Evolutionary conservation across 1,140 invertebrate genomes (phyloP).

Genomic region (Lepidurus apus): DNA sequence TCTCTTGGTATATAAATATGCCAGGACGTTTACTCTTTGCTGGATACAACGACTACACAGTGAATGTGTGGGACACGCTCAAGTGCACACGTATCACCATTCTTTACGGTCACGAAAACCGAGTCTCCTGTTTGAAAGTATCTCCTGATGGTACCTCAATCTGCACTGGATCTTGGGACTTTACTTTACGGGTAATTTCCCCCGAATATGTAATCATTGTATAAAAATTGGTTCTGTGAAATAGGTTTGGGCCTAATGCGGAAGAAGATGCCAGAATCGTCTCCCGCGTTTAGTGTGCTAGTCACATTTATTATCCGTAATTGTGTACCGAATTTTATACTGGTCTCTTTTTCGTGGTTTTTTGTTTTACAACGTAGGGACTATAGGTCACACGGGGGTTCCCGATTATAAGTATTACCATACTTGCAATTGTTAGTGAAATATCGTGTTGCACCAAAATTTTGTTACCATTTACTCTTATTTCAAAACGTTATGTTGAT

Average conservation of each 20-base stretch:
- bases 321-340: background rate
- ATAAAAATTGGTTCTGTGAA: background rate
- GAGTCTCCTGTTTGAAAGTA: constrained; percentile 85
- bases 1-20: constrained; percentile 30
- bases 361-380: too few species aligned
- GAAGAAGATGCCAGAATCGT: too few species aligned
- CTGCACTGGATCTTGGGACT: constrained; percentile 97
- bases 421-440: background rate
- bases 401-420: too few species aligned
- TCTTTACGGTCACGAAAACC: constrained; percentile 95
- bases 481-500: too few species aligned
- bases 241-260: constrained; percentile 33
- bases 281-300: constrained; percentile 8
- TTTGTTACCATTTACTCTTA: too few species aligned
- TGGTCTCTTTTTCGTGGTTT: background rate
- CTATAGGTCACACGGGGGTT: too few species aligned
- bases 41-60: constrained; percentile 98
- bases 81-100: constrained; percentile 86
- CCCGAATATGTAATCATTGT: background rate
- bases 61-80: constrained; percentile 97
- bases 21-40: constrained; percentile 88
- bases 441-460: background rate
- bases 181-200: constrained; percentile 72
- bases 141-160: constrained; percentile 97
- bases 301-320: constrained; percentile 3